These are phyloP conservation scores for Orbicella faveolata DNA, from an alignment of 64 coral and sea anemone genomes.

Conservation along the genomic window DNA sequence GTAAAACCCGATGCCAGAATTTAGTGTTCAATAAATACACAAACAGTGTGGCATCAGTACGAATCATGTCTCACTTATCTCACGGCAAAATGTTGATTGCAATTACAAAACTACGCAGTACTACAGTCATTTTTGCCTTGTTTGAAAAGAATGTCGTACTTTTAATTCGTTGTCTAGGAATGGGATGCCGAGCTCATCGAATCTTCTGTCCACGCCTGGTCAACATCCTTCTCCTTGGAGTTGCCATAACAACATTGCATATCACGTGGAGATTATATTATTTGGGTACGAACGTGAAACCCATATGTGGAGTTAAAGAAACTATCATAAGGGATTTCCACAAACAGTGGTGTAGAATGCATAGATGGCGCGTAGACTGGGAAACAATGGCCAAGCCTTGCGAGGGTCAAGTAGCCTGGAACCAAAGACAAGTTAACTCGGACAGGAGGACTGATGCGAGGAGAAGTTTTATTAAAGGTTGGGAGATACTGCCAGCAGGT, in stretches of 20 bases:
- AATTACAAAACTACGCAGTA: not conserved
- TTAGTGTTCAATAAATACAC: too few species aligned
- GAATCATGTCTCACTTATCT: too few species aligned
- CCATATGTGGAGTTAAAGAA: not conserved
- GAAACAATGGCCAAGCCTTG: conserved; percentile 54
- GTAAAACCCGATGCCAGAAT: too few species aligned
- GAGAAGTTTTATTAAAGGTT: conserved; percentile 57
- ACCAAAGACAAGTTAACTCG: conserved; percentile 52
- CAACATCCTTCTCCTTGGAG: not conserved
- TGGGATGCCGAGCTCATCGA: not conserved
- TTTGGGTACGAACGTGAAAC: too few species aligned
- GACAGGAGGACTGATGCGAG: conserved; percentile 46
- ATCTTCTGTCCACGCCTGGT: not conserved
- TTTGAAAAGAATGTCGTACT: not conserved
- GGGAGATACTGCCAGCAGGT: conserved; percentile 70
- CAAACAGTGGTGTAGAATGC: conserved; percentile 64
- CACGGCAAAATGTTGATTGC: too few species aligned
- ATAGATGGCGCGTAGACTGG: conserved; percentile 81
- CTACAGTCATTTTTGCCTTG: not conserved
- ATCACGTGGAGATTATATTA: not conserved
- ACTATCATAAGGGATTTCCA: not conserved
- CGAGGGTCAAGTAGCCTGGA: conserved; percentile 52
- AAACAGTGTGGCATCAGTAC: too few species aligned
- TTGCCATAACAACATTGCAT: not conserved
- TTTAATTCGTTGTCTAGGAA: not conserved